These are phyloP conservation scores for Arctia plantaginis DNA, from an alignment of 2,888 invertebrate species.

Conservation along the genomic window DNA sequence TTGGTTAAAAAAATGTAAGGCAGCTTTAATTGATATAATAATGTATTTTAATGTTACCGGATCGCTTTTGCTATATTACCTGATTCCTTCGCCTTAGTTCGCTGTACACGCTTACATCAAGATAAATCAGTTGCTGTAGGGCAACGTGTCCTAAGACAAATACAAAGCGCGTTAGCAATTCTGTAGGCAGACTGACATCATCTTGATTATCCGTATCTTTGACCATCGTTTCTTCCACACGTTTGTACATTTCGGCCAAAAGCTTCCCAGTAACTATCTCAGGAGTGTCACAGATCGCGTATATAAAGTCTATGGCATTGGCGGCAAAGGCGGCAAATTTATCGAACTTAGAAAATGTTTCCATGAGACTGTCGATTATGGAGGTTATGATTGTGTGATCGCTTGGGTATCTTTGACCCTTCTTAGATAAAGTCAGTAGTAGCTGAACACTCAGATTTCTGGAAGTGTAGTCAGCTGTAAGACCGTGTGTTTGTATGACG, in stretches of 20 bases:
- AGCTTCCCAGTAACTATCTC: slow-evolving; percentile 83
- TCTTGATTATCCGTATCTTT: slow-evolving; percentile 69
- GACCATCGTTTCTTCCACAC: slow-evolving; percentile 74
- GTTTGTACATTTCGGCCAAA: slow-evolving; percentile 79
- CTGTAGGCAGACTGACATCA: slow-evolving; percentile 68
- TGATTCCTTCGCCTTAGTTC: slow-evolving; percentile 88
- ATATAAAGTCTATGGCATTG: slow-evolving; percentile 83
- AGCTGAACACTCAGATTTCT: slow-evolving; percentile 74
- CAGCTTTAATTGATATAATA: neutral
- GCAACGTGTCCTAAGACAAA: slow-evolving; percentile 92
- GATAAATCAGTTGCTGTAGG: slow-evolving; percentile 91
- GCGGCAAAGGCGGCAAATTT: slow-evolving; percentile 84
- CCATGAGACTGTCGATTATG: slow-evolving; percentile 75
- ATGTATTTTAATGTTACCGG: no score
- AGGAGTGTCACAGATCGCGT: slow-evolving; percentile 86
- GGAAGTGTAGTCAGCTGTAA: slow-evolving; percentile 84
- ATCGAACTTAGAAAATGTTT: slow-evolving; percentile 78
- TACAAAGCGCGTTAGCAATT: slow-evolving; percentile 83
- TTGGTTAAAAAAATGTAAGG: neutral
- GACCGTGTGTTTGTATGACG: slow-evolving; percentile 90
- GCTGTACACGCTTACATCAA: slow-evolving; percentile 93
- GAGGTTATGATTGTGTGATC: slow-evolving; percentile 73
- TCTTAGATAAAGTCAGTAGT: slow-evolving; percentile 71
- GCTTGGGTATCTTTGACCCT: slow-evolving; percentile 73
- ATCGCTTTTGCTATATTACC: slow-evolving; percentile 53